Conservation (phyloP, 2,113 vertebrate genomes). For the Dipodomys spectabilis region DNA sequence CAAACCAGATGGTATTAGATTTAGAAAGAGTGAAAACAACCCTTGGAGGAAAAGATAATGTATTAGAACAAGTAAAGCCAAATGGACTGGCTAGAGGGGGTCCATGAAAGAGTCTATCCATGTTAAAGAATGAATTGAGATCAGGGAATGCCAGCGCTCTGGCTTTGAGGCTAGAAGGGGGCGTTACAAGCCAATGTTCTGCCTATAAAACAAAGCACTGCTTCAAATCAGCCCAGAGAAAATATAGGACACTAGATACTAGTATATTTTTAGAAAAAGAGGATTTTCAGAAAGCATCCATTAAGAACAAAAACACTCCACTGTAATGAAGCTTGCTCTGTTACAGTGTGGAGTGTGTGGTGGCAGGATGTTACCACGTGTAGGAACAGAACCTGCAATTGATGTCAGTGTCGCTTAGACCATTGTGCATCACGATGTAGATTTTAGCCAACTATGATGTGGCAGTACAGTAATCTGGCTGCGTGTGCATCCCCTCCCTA, state of each 20-base stretch:
- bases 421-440: background rate
- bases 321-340: background rate
- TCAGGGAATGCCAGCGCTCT: background rate
- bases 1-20: background rate
- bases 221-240: conserved; percentile 5
- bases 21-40: conserved; percentile 19
- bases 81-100: background rate
- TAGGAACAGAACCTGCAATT: background rate
- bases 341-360: background rate
- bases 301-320: conserved; percentile 5
- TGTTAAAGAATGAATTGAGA: background rate
- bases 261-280: background rate
- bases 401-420: background rate
- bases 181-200: background rate
- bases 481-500: background rate
- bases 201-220: background rate
- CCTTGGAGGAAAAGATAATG: background rate
- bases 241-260: background rate
- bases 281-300: conserved; percentile 5
- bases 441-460: background rate
- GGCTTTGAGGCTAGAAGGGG: too few relatives aligned
- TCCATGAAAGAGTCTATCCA: background rate
- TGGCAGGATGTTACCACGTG: background rate
- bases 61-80: background rate
- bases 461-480: background rate